A percentile compares a stretch with the other conserved stretches of the same genome.
These are phyloP conservation scores for Aegotheles bennettii DNA, from an alignment of 2,113 vertebrate genomes.

Conservation along the genomic window DNA sequence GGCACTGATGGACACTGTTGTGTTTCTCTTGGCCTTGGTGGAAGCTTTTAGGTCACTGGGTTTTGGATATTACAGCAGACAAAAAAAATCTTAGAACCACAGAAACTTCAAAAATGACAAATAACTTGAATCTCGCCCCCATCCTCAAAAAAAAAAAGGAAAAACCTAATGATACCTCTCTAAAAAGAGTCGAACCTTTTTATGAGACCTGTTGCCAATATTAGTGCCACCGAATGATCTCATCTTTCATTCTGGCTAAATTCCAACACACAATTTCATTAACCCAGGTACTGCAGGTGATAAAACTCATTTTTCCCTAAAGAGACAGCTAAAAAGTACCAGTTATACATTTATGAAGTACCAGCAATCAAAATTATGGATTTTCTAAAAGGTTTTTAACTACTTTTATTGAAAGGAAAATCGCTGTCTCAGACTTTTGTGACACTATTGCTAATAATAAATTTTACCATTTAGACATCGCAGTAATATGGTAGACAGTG, in stretches of 20 bases:
- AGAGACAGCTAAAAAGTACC: constrained; percentile 89
- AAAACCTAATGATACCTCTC: constrained; percentile 55
- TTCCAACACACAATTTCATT: constrained; percentile 86
- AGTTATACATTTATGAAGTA: constrained; percentile 89
- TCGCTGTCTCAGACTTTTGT: constrained; percentile 86
- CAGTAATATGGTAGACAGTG: constrained; percentile 75
- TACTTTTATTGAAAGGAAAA: constrained; percentile 89
- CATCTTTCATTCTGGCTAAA: constrained; percentile 82
- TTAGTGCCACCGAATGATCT: constrained; percentile 79
- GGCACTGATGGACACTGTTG: constrained; percentile 71
- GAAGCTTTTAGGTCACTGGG: constrained; percentile 66
- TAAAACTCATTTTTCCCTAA: constrained; percentile 90
- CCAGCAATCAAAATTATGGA: constrained; percentile 89
- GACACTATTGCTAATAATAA: constrained; percentile 84
- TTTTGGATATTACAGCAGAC: constrained; percentile 50
- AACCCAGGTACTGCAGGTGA: constrained; percentile 87
- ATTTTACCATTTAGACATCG: constrained; percentile 80
- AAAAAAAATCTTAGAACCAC: constrained; percentile 45
- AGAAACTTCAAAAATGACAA: constrained; percentile 67
- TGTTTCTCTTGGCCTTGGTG: constrained; percentile 72
- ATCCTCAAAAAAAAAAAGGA: constrained; percentile 22
- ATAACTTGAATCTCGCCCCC: constrained; percentile 13
- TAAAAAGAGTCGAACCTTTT: constrained; percentile 71
- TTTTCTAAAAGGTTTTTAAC: constrained; percentile 90
- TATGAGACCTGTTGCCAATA: constrained; percentile 81